Conservation (phyloP, 2,888 invertebrate species). For the Rotaria macrura region DNA sequence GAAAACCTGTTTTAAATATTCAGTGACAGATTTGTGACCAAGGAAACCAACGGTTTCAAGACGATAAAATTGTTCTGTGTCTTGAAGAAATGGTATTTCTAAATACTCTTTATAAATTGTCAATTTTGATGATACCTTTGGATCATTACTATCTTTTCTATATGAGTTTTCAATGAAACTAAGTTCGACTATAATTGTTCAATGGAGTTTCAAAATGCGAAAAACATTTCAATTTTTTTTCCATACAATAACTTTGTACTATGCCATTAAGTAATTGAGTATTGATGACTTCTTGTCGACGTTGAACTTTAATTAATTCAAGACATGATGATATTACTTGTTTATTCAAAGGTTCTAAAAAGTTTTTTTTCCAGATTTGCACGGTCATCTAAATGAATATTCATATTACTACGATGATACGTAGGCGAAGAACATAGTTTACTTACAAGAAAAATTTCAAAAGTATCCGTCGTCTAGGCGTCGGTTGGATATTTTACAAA, state of each 20-base stretch:
- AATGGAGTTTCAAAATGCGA: neutral
- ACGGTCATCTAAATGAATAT: conserved; percentile 62
- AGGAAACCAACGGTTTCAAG: conserved; percentile 87
- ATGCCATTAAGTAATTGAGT: conserved; percentile 62
- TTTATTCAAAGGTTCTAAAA: conserved; percentile 82
- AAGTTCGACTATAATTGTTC: conserved; percentile 42
- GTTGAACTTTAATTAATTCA: conserved; percentile 84
- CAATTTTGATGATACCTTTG: conserved; percentile 39
- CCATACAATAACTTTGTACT: conserved; percentile 79
- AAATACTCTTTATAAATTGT: conserved; percentile 59
- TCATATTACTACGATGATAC: neutral
- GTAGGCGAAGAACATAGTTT: neutral
- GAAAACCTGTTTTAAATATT: conserved; percentile 82
- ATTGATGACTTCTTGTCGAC: conserved; percentile 91
- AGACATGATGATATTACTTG: conserved; percentile 93
- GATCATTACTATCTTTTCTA: neutral
- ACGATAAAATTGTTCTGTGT: conserved; percentile 86
- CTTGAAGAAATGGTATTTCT: conserved; percentile 82
- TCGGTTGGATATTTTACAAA: conserved; percentile 98
- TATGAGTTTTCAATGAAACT: conserved; percentile 68
- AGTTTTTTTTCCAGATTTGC: conserved; percentile 88
- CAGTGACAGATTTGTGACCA: conserved; percentile 84
- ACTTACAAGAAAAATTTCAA: conserved; percentile 75
- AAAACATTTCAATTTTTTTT: neutral
- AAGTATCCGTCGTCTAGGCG: conserved; percentile 88